Base-by-base conservation (phyloP, 2,888 invertebrate species). In the Drosophila yooni region DNA sequence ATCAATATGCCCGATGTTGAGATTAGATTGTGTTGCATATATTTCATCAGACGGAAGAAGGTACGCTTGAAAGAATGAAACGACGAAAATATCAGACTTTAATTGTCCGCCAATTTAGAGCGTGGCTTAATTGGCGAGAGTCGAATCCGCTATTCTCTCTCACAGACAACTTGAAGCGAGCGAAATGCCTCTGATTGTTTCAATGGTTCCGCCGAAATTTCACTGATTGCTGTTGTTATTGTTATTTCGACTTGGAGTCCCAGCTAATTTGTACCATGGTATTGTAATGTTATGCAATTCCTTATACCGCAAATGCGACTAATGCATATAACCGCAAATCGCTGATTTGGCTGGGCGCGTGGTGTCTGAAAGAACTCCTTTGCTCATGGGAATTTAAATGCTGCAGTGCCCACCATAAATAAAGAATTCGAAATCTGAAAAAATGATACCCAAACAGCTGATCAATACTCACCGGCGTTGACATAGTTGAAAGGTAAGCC, bases 21-120 rank as follows among this genome's bases (percentile, higher is more conserved):
- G 82, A 85, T 85, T 71, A 85, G 85, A 85, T 85, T 85, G 66
- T n/a, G 29, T 18, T n/a, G 46, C 29, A 15, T 31, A n/a, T 56
- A 53, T 53, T 65, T 50, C 51, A 54, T 53, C 63, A 53, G 43
- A 25, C 36, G 25, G 31, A n/a, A 57, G 52, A 36, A 46, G 29
- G 46, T 25, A 34, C 60, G 6, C 34, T 15, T 53, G 18, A 51
- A 52, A 74, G 72, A 64, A 65, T 70, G 69, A 74, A 67, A 29
- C 51, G 31, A 25, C 21, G 27, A 54, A 63, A 52, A 67, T 15
- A 18, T 15, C 43, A 43, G 33, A 18, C 58, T 73, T 61, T 66
- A 74, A 79, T 82, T 79, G 66, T 13, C 27, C 29, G 76, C 34
- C 69, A 76, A 80, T 80, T 76, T 68, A 52, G 40, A 80, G 69